Base-by-base conservation (phyloP, 2,113 vertebrate genomes). In the Pagrus major region DNA sequence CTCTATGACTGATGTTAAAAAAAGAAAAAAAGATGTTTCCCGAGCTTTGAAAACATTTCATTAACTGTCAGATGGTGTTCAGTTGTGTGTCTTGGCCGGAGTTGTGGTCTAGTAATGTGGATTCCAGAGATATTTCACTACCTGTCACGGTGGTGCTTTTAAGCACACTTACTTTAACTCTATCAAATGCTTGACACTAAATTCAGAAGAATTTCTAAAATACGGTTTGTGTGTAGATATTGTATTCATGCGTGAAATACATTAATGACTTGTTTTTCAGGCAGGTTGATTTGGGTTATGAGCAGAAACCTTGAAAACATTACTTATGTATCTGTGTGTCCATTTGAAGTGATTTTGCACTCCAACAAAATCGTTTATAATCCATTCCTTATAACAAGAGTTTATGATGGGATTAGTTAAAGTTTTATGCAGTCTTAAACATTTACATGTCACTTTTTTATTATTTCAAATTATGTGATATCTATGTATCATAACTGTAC, bases 101-200 rank as follows among this genome's bases (percentile, higher is more conserved):
- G 46, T 79, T 68, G 58, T 70, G 60, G 59, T 86, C 46, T 72
- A n/a, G 44, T 86, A 41, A 67, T 59, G 68, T 83, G 60, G 77
- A 83, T 68, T 80, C 58, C 84, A 65, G 78, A 89, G 66, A 87
- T 31, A 70, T 71, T 64, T 77, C 82, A 87, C 91, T 81, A 69
- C 89, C 74, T 78, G 52, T 78, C 29, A 74, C 14, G 85, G 88
- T 83, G 80, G 86, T 78, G 81, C 84, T 74, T 79, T 87, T 66
- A 92, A 93, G 92, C 88, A 86, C 92, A 91, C 84, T 91, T 88
- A 83, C 39, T 78, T 73, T 76, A 69, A 84, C 23, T 77, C 23
- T 68, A 78, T 67, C 14, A 14, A 69, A 37, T 83, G 68, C 60
- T 82, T 59, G 41, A 88, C 78, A 69, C 71, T 83, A 87, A 76